A percentile compares a stretch with the other conserved stretches of the same genome.
phyloP scores from a whole-genome alignment of 2,113 vertebrate species.

The Anolis sagrei region DNA sequence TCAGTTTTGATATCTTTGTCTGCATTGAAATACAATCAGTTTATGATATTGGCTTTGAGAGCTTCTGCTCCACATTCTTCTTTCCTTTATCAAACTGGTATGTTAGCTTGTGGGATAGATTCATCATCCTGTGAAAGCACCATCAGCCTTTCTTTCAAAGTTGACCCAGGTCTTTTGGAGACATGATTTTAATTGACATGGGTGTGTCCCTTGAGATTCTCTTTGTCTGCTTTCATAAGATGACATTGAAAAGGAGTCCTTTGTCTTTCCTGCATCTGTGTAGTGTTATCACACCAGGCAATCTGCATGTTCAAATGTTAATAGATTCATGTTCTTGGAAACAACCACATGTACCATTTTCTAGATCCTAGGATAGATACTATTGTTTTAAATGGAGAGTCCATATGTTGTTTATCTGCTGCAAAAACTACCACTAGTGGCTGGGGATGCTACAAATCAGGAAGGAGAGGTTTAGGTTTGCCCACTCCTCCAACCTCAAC shows the following conservation, averaged over 20 bases:
- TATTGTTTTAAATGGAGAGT: background rate
- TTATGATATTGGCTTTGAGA: background rate
- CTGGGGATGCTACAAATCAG: too few species aligned
- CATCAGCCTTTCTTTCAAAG: background rate
- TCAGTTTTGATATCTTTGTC: background rate
- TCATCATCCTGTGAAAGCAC: background rate
- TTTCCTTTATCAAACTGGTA: background rate
- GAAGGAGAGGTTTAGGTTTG: too few species aligned
- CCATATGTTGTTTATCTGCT: background rate
- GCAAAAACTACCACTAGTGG: background rate
- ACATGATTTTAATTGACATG: background rate
- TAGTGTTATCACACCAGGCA: background rate
- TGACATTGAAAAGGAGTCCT: background rate
- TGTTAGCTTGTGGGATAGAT: background rate
- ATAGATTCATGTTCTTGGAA: slow-evolving; percentile 19
- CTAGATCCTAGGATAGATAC: background rate
- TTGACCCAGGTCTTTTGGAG: background rate
- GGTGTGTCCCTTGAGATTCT: background rate
- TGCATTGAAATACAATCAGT: background rate
- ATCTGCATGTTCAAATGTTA: slow-evolving; percentile 16
- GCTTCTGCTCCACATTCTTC: background rate
- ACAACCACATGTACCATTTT: background rate
- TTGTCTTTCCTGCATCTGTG: background rate
- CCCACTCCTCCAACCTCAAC: too few species aligned
- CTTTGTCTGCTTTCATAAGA: background rate